Conservation (phyloP, 2,113 vertebrate species). For the Gymnorhina tibicen region DNA sequence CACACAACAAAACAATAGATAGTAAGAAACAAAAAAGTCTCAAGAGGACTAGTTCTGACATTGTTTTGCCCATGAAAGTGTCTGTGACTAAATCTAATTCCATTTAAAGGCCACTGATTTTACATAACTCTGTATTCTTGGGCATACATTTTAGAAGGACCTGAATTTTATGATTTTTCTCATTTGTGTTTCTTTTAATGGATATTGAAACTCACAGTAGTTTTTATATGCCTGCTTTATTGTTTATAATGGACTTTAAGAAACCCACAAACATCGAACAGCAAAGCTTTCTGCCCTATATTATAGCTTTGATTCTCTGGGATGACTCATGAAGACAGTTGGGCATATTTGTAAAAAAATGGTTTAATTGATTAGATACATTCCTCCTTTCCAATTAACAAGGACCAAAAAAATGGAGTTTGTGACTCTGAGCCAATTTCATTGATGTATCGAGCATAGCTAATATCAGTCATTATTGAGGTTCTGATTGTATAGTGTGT, state of each 20-base stretch:
- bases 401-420: neutral
- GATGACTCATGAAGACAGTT: neutral
- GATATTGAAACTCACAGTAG: neutral
- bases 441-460: neutral
- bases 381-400: constrained; percentile 13
- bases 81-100: neutral
- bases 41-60: neutral
- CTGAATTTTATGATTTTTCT: neutral
- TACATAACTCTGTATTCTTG: neutral
- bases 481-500: neutral
- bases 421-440: neutral
- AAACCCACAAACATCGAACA: neutral
- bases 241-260: neutral
- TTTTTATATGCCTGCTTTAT: neutral
- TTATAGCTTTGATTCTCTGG: neutral
- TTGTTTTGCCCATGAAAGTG: neutral
- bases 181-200: neutral
- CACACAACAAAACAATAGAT: neutral
- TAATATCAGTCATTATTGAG: neutral
- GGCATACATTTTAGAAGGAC: neutral
- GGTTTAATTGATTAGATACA: neutral
- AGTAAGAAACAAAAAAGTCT: neutral
- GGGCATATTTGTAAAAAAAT: neutral
- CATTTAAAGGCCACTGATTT: neutral
- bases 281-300: neutral